Base-by-base conservation (phyloP, 2,113 vertebrate genomes). In the Brachypodius melanocephalos region DNA sequence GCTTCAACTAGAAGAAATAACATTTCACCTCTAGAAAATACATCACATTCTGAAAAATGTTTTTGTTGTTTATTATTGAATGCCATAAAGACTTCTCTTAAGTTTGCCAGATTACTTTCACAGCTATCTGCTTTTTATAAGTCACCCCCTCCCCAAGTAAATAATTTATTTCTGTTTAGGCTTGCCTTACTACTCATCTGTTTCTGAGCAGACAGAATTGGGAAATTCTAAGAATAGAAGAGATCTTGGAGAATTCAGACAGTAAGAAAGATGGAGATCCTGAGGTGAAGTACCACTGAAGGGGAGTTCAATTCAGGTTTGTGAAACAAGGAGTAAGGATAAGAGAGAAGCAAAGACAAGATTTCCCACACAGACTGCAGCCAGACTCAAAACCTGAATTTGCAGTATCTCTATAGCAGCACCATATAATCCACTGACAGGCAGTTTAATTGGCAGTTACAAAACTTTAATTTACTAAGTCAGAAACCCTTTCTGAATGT, bases 391-490 rank as follows among this genome's bases (percentile, higher is more conserved):
- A 85, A 57, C 25, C 32, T 63, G 43, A 71, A 90, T 67, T 32
- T 87, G 26, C 43, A 73, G 45, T 58, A 48, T 71, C 42, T 84
- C 12, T 36, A 22, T 3, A 25, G 26, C 55, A 40, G 52, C 68
- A 85, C 17, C 28, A 36, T 14, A 10, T 19, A 86, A 73, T 45
- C 74, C 32, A 29, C 20, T 58, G 72, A 57, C 9, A 80, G 79
- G 19, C 19, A 89, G 57, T 40, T 85, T 93, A 89, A 96, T 74
- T 84, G 40, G 36, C 52, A 87, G 55, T n/a, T 89, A 71, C 17
- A 78, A 85, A 94, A 88, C 46, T 92, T 92, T n/a, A 79, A 93
- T 82, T 83, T 93, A 83, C 65, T 65, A 77, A 93, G 49, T 88
- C 82, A 92, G 62, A 85, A 93, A 84, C 21, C 42, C 51, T 43